Base-by-base conservation (phyloP, 2,888 invertebrate genomes). In the Polyommatus iphigenia region DNA sequence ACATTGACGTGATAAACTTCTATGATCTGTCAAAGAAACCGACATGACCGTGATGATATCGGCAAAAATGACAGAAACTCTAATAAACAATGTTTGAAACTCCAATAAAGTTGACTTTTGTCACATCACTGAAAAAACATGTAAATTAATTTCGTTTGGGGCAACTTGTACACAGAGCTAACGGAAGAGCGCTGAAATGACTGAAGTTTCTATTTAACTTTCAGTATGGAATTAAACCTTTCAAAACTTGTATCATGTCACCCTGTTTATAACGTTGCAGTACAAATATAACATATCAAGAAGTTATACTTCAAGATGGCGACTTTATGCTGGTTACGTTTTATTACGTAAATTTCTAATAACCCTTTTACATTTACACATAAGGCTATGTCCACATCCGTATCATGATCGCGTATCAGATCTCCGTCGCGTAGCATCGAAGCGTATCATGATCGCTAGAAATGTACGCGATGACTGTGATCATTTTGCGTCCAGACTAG, bases 141-240 rank as follows among this genome's bases (percentile, higher is more conserved):
- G 75, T 54, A 75, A 75, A 75, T 75, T 75, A 75, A 75, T 75
- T 54, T 75, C 50, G 75, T 75, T 75, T 75, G 50, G 29, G 29
- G 75, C 54, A 29, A 75, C 50, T 75, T 75, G 50, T 75, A 54
- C 75, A 7, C 50, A 54, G 54, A 75, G 54, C 75, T 54, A 75
- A 75, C 75, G 46, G 50, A 75, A 29, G 18, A 75, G 75, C 75
- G 54, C 54, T 24, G 50, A 75, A 75, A 75, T 75, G 75, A 75
- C 75, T 54, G 75, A 75, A 75, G 75, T 75, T 75, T 54, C 29
- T 32, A 24, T 54, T 54, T 15, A 54, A 75, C 75, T 75, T 75
- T 75, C 54, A 50, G 54, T 75, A 75, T 75, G 50, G 54, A 75
- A 54, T 46, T 75, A 75, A 75, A 54, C 75, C 75, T 54, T 75